Evolutionary conservation across 2,888 invertebrate genomes (phyloP).

Genomic region (Trissoscelio sp.): DNA sequence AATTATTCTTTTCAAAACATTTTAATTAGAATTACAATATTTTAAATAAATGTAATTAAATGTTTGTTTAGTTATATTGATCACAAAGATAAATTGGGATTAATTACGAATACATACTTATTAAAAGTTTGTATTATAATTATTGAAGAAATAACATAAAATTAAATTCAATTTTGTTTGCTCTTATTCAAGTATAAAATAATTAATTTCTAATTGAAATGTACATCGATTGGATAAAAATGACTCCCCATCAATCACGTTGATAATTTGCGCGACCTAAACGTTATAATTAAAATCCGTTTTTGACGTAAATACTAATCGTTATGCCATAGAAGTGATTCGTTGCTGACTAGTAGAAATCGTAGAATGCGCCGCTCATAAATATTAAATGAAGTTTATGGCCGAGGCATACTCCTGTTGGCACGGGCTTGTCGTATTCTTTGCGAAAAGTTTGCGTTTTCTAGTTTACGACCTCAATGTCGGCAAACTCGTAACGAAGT

Average conservation of each 20-base stretch:
- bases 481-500: conserved; percentile 44
- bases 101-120: no score
- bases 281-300: conserved; percentile 46
- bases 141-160: no score
- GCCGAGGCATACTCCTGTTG: conserved; percentile 30
- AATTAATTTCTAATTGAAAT: conserved; percentile 14
- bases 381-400: conserved; percentile 58
- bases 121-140: no score
- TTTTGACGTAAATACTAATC: conserved; percentile 49
- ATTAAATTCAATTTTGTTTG: not conserved
- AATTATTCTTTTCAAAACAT: not conserved
- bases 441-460: conserved; percentile 51
- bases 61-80: no score
- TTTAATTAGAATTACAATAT: no score
- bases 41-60: no score
- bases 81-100: no score
- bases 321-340: conserved; percentile 48
- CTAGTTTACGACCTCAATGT: conserved; percentile 49
- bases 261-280: conserved; percentile 25
- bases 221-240: conserved; percentile 18
- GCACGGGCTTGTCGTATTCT: conserved; percentile 26
- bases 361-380: conserved; percentile 37
- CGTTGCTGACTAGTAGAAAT: conserved; percentile 52
- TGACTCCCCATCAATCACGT: conserved; percentile 27
- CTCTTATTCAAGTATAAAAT: not conserved